Percentiles rank a stretch among this genome's conserved stretches.
Conservation (phyloP, 2,888 invertebrate genomes). For the Pheosia gnoma region DNA sequence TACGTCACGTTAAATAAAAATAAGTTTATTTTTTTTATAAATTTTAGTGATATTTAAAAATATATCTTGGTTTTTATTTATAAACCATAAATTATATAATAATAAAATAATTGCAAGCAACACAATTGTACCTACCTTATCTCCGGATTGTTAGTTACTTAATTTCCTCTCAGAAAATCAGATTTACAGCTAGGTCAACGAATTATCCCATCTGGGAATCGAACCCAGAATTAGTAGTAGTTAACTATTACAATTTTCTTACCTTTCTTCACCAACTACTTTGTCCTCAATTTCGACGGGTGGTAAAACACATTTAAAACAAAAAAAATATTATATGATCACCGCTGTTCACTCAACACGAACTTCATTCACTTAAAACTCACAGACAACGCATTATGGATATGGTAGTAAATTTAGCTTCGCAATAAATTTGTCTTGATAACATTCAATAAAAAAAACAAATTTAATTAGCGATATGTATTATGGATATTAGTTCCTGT, state of each 20-base stretch:
- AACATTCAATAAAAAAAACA: conserved; percentile 9
- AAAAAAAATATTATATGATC: conserved; percentile 26
- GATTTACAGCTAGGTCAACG: no score
- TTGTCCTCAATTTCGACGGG: conserved; percentile 63
- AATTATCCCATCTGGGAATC: no score
- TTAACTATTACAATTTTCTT: conserved; percentile 19
- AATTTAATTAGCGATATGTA: conserved; percentile 15
- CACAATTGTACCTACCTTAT: no score
- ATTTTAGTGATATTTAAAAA: no score
- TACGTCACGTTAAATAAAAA: no score
- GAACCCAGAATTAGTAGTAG: no score
- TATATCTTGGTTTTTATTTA: no score
- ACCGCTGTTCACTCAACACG: conserved; percentile 37
- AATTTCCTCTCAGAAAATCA: no score
- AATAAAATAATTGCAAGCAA: no score
- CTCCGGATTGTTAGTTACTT: no score
- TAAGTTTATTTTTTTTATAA: no score
- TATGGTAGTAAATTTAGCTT: conserved; percentile 10
- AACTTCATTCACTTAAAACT: conserved; percentile 24
- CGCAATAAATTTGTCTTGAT: conserved; percentile 8
- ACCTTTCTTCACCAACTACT: conserved; percentile 58
- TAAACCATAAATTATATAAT: no score
- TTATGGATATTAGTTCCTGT: conserved; percentile 42
- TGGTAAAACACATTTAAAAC: conserved; percentile 43
- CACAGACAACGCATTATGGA: conserved; percentile 22